These are phyloP conservation scores for Colius striatus DNA, from an alignment of 2,113 vertebrate species.

Conservation along the genomic window DNA sequence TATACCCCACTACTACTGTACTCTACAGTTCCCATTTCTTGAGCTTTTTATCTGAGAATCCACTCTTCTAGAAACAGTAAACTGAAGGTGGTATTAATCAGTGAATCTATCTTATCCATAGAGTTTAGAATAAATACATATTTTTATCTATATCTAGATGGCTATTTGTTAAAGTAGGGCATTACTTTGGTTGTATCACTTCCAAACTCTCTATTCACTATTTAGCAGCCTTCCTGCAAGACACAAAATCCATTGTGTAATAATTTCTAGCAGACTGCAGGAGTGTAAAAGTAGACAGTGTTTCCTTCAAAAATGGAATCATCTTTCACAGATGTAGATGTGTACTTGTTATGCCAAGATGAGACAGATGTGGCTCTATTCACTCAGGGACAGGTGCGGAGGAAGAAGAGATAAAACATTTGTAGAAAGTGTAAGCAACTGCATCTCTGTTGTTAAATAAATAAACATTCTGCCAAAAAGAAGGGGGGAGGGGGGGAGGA, in stretches of 20 bases:
- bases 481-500: neutral
- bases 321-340: constrained; percentile 86
- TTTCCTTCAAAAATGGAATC: constrained; percentile 81
- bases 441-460: constrained; percentile 83
- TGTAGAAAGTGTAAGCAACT: constrained; percentile 84
- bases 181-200: constrained; percentile 64
- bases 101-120: neutral
- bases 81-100: constrained; percentile 30
- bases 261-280: constrained; percentile 73
- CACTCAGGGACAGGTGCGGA: constrained; percentile 86
- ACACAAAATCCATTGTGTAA: constrained; percentile 79
- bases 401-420: constrained; percentile 89
- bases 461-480: constrained; percentile 80
- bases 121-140: constrained; percentile 22
- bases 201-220: constrained; percentile 72
- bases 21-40: neutral
- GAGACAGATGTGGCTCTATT: constrained; percentile 88
- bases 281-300: constrained; percentile 79
- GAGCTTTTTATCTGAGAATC: neutral
- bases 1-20: neutral
- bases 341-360: constrained; percentile 85
- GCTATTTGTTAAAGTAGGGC: constrained; percentile 25
- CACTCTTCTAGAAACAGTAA: neutral
- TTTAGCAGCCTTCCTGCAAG: constrained; percentile 75
- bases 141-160: neutral